Base-by-base conservation (phyloP, 2,797 vertebrate species). In the Arctocebus calabarensis region DNA sequence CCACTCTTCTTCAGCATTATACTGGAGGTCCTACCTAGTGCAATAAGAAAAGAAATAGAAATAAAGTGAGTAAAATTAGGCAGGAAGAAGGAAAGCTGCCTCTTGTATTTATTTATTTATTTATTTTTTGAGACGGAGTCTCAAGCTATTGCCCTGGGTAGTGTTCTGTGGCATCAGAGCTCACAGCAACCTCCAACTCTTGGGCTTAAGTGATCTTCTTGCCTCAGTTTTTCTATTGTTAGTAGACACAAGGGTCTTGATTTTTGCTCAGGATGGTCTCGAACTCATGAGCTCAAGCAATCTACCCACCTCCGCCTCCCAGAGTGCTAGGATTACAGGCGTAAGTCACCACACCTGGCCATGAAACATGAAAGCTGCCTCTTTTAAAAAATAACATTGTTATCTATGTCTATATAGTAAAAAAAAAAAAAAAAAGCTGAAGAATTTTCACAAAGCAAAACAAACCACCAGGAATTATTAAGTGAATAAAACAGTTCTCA, bases 31-130 rank as follows among this genome's bases (percentile, higher is more conserved):
- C 43, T 32, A 27, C 19, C n/a, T 32, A 20, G 0, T 45, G 12
- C 32, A 92, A 64, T 22, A 85, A 86, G 23, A 81, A 94, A 71
- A 57, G 34, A 90, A 90, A 85, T 12, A 48, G 22, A 90, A 68
- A 74, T 13, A 32, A 86, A 40, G 40, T 3, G 16, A 55, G 11
- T 61, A 74, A 64, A 7, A 32, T 11, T 93, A 23, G 23, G 11
- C 52, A 85, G 16, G 16, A 85, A 61, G 20, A 73, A 85, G 23
- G 61, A 74, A 93, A 95, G 23, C 23, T 62, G 9, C 52, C 3
- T 81, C 84, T 84, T 25, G 88, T 78, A 55, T 52, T 52, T 52
- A 52, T 52, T 52, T 52, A 52, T 52, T 52, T 48, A 48, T 48
- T 52, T 52, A n/a, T n/a, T n/a, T n/a, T 52, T 52, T 52, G 48